Conservation (phyloP, 2,888 invertebrate species). For the Papilio protenor region DNA sequence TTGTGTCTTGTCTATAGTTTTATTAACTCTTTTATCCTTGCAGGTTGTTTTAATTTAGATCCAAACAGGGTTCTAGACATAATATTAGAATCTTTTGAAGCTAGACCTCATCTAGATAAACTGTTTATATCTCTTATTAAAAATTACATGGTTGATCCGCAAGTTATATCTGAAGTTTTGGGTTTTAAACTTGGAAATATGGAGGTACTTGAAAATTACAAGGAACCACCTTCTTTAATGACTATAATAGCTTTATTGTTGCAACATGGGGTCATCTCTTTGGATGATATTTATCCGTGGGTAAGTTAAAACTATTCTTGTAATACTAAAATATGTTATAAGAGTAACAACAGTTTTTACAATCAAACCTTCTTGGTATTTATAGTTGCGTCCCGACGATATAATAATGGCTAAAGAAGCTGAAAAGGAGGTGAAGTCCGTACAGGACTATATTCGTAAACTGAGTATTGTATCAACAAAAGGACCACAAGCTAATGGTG, state of each 20-base stretch:
- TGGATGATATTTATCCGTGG: constrained; percentile 94
- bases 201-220: constrained; percentile 81
- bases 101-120: constrained; percentile 89
- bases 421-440: constrained; percentile 92
- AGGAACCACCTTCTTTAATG: constrained; percentile 93
- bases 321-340: constrained; percentile 13
- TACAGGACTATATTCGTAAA: constrained; percentile 94
- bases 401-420: constrained; percentile 91
- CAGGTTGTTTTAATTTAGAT: constrained; percentile 99
- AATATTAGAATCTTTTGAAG: constrained; percentile 98
- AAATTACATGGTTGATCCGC: constrained; percentile 93
- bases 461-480: constrained; percentile 92
- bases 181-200: constrained; percentile 95
- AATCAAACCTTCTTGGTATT: constrained; percentile 33
- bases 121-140: constrained; percentile 93
- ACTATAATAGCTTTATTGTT: constrained; percentile 95
- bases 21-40: constrained; percentile 52
- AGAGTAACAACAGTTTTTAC: constrained; percentile 9
- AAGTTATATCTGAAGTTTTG: constrained; percentile 95
- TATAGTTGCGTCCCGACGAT: constrained; percentile 93
- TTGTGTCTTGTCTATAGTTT: constrained; percentile 2
- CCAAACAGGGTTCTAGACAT: constrained; percentile 98
- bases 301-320: constrained; percentile 77
- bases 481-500: constrained; percentile 90
- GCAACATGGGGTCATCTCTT: constrained; percentile 84